Evolutionary conservation across 2,888 invertebrate genomes (phyloP), one percentile per base, ranked within the genome.

Genomic region (Volucella zonaria): DNA sequence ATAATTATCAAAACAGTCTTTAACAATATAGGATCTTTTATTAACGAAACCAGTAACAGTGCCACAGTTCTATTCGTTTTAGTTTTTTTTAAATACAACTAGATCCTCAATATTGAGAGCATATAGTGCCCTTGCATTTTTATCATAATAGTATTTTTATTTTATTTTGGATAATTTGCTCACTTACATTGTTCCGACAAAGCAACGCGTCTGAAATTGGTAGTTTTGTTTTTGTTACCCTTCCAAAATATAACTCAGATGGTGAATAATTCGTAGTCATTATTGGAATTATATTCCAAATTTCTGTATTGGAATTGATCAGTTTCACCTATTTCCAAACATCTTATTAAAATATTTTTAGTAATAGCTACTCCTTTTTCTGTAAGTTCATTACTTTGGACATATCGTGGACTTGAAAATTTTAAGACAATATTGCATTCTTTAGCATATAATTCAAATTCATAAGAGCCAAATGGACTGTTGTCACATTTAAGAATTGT

Each of bases 361-460:
- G 86, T 74, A 49, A 86, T 87, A 11, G 73, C 79, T 0, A 87
- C 86, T 1, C 75, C 79, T 45, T 82, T 83, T 73, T 87, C 82
- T 4, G 87, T 82, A 40, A 86, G 58, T 11, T 82, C 87, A 73
- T 87, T 82, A 52, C 85, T 81, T 43, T 87, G 85, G 1, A 86
- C 79, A 42, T 87, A 81, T 12, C 77, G n/a, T 0, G 87, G 87
- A 59, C 85, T 87, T 62, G 85, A 86, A 58, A 71, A 86, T 40
- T 47, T 86, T 3, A 87, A 68, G 42, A 58, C 14, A 43, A 78
- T 68, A 51, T 74, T 85, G n/a, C 12, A 62, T 43, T 86, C 52
- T 0, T 18, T 31, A 8, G 83, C 54, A 66, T 67, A 81, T 15
- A 18, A 2, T 38, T 76, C 51, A 67, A 85, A 85, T 61, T 78